Conservation (phyloP, 2,113 vertebrate genomes). For the Podarcis muralis region DNA sequence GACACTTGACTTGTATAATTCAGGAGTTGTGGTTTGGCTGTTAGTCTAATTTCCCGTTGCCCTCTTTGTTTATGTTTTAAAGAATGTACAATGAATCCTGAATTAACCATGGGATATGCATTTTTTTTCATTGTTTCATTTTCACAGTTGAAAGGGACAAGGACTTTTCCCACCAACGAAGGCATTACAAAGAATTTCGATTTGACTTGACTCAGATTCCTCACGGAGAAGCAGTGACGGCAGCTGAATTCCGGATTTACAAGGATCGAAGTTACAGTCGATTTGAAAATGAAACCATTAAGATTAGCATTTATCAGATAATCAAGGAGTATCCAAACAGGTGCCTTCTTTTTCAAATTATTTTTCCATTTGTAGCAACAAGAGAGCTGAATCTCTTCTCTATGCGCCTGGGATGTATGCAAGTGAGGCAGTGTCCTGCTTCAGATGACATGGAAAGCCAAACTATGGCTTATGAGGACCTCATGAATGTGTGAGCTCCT, state of each 20-base stretch:
- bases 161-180: constrained; percentile 95
- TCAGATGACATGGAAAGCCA: too few relatives aligned
- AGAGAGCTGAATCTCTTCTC: not conserved
- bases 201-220: constrained; percentile 98
- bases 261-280: constrained; percentile 91
- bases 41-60: constrained; percentile 69
- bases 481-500: too few relatives aligned
- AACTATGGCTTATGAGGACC: too few relatives aligned
- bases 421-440: not conserved
- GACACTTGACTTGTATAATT: constrained; percentile 64
- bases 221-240: constrained; percentile 93
- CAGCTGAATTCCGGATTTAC: constrained; percentile 96
- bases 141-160: constrained; percentile 95
- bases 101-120: constrained; percentile 56
- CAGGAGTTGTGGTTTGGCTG: constrained; percentile 68
- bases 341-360: constrained; percentile 67
- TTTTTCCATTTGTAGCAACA: not conserved
- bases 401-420: not conserved
- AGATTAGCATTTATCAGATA: constrained; percentile 95
- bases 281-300: constrained; percentile 92
- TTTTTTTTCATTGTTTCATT: constrained; percentile 54
- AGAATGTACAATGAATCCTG: constrained; percentile 45
- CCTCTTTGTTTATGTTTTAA: constrained; percentile 68
- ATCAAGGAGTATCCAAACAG: constrained; percentile 93
- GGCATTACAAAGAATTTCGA: constrained; percentile 97